Evolutionary conservation across 2,113 vertebrate genomes (phyloP), one percentile per base, ranked within the genome.

Genomic region (Eira barbara): DNA sequence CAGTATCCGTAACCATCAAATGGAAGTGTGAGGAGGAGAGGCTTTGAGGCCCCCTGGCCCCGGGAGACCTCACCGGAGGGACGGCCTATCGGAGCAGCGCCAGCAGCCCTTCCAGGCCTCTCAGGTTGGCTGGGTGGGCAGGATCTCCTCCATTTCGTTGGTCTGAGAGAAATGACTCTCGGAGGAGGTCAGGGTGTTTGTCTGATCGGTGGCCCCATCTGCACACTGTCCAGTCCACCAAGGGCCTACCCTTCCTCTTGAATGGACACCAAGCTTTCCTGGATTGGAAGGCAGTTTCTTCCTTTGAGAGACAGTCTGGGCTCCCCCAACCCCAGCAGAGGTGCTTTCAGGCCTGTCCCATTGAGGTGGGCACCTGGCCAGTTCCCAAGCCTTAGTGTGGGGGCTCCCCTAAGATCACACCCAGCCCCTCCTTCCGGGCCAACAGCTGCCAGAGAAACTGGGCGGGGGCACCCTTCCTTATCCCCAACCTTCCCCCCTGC

Each of bases 1-100:
- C 74, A 59, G 95, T 85, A 94, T 95, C 94, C 15, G 93, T 27
- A 95, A 96, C 90, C 91, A 7, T 88, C 85, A 83, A 61, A 87
- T 65, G 8, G 13, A 69, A 97, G 90, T 59, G 85, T 25, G 74
- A 39, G 65, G 71, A 63, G 36, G 42, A 34, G 71, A 82, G 71
- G 82, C 81, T 27, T 4, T 14, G 10, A 65, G 81, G 71, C 36
- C 63, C 7, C n/a, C 61, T 11, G 31, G 10, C 57, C 69, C 69
- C 27, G 0, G 1, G 20, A 63, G 69, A 73, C 89, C 39, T 74
- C 42, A 2, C 76, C 47, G 1, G 78, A 5, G 65, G 49, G 29
- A 25, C 1, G 0, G 20, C 80, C 57, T 81, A 0, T 34, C 7
- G 4, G 39, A 61, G 59, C 10, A n/a, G 18, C 27, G 34, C 42